Evolutionary conservation across 2,113 vertebrate genomes (phyloP).

Genomic region (Lampris megalopsis): DNA sequence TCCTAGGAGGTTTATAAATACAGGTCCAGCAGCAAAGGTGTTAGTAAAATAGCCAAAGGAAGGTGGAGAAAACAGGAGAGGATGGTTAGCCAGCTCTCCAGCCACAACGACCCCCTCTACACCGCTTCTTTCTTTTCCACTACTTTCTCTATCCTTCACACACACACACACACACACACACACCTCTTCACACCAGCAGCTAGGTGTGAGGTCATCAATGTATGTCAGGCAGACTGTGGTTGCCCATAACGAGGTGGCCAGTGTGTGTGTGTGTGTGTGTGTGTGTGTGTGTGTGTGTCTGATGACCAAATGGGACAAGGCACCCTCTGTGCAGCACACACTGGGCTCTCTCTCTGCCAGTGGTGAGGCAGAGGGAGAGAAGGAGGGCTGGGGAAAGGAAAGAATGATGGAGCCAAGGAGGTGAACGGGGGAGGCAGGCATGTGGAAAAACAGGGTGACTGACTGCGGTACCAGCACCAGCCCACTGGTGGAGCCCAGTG

Average conservation of each 20-base stretch:
- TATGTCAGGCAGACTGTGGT: slow-evolving; percentile 38
- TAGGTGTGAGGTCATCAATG: slow-evolving; percentile 51
- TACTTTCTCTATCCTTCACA: too few relatives aligned
- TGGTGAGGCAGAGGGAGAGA: slow-evolving; percentile 23
- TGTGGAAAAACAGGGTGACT: slow-evolving; percentile 57
- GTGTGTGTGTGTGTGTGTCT: neutral
- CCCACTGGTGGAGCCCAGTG: neutral
- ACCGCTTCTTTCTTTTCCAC: too few relatives aligned
- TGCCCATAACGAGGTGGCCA: slow-evolving; percentile 34
- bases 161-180: slow-evolving; percentile 5
- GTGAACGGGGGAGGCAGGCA: slow-evolving; percentile 25
- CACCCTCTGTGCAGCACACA: slow-evolving; percentile 65
- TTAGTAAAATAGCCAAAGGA: slow-evolving; percentile 12
- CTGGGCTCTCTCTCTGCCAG: slow-evolving; percentile 64
- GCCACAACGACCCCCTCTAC: neutral
- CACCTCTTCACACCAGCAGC: slow-evolving; percentile 34
- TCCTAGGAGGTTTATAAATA: neutral
- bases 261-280: slow-evolving; percentile 21
- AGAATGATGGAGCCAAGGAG: slow-evolving; percentile 2
- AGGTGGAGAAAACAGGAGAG: slow-evolving; percentile 1
- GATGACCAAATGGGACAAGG: slow-evolving; percentile 57
- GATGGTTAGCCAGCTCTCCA: slow-evolving; percentile 31
- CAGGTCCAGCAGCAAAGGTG: neutral
- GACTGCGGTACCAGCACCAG: slow-evolving; percentile 19
- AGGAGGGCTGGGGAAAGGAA: neutral